Conservation (phyloP, 2,113 vertebrate genomes). For the Ivindomyrus marchei region DNA sequence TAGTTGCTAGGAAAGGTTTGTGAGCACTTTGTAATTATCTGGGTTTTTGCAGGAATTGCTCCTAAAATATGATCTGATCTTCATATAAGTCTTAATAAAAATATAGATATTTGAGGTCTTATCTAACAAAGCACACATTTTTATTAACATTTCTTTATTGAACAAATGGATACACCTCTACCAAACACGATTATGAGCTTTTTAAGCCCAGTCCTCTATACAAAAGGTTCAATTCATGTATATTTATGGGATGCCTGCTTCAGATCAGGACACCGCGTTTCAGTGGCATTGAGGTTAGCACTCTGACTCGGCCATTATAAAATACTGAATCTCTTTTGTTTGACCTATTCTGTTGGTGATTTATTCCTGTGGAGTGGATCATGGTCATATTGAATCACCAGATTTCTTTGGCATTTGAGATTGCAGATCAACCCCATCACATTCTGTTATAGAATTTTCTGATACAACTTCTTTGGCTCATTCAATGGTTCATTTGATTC, state of each 20-base stretch:
- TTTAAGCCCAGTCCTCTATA: background rate
- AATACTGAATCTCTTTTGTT: background rate
- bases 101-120: background rate
- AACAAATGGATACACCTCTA: background rate
- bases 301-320: background rate
- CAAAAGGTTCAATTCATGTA: background rate
- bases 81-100: background rate
- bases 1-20: background rate
- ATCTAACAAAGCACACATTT: background rate
- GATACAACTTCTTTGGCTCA: background rate
- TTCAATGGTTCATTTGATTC: background rate
- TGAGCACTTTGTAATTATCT: background rate
- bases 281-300: background rate
- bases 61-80: background rate
- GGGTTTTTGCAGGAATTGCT: background rate
- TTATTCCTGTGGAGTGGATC: background rate
- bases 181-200: background rate
- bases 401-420: background rate
- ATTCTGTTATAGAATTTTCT: background rate
- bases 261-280: background rate
- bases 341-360: background rate
- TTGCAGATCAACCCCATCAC: background rate
- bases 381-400: background rate
- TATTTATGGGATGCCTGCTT: background rate
- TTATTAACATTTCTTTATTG: background rate